Base-by-base conservation (phyloP, 2,797 vertebrate species). In the Vultur gryphus region DNA sequence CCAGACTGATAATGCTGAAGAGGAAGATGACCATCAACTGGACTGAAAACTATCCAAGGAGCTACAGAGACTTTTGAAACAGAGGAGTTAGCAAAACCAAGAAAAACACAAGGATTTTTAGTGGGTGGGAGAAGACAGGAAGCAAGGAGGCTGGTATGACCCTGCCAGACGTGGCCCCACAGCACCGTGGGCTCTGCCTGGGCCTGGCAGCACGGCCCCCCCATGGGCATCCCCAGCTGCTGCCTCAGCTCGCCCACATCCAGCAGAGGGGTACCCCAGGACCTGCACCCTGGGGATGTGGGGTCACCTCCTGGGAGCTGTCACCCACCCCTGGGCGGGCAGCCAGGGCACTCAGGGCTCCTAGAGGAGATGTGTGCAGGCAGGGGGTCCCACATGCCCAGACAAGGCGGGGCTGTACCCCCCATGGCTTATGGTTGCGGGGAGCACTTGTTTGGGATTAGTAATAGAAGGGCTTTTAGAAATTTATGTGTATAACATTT, bases 371-470 rank as follows among this genome's bases (percentile, higher is more conserved):
- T 35, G 14, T 71, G 25, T 52, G 35, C 14, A 7, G 28, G 33
- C 3, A 66, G 19, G 5, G 16, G 16, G 39, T 71, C 23, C 58
- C 13, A 25, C 7, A 31, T 6, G 9, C 3, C 23, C 54, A 55
- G 44, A 52, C 1, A 2, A 43, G 4, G 4, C 1, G 4, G 7
- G 4, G 1, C 33, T 54, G 5, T 8, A 15, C 7, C 6, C 10
- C 2, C 28, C 15, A 13, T 28, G 13, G 9, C 6, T 19, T 52
- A 0, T 8, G 24, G 7, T 1, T 55, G 19, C 2, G 5, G 19
- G 18, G 8, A 72, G 7, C 3, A 49, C 3, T 4, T 39, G 5
- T 14, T 51, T 43, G 28, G 23, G 29, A 37, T 67, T 67, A 49
- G 55, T 35, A 33, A 59, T 41, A 29, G 8, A 58, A 58, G 3